These are phyloP conservation scores for Pteropus alecto DNA, from an alignment of 2,113 vertebrate species.

Conservation along the genomic window DNA sequence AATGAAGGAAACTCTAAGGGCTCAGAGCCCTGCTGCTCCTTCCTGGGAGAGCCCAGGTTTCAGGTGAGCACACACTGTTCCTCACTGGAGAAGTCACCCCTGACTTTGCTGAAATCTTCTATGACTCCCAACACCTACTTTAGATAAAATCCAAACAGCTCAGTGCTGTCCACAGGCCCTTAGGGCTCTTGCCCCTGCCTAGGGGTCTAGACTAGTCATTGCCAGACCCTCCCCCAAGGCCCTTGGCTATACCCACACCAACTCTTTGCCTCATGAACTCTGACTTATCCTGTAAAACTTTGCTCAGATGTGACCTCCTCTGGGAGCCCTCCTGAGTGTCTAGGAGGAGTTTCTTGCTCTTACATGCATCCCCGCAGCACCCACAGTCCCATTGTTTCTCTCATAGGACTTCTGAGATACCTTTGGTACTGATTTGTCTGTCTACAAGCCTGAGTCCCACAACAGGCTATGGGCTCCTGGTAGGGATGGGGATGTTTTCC, in stretches of 20 bases:
- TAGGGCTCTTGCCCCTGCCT: too few species aligned
- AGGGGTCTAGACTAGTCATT: neutral
- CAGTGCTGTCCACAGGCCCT: accelerated
- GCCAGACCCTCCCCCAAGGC: too few species aligned
- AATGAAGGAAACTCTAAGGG: neutral
- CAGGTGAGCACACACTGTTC: neutral
- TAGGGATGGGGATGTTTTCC: neutral
- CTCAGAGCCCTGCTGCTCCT: neutral
- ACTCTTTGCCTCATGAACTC: neutral
- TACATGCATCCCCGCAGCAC: accelerated
- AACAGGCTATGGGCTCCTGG: neutral
- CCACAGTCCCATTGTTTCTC: neutral
- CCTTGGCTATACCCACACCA: neutral
- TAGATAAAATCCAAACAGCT: neutral
- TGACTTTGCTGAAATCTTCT: neutral
- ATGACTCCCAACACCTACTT: neutral
- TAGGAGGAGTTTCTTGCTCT: neutral
- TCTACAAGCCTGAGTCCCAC: neutral
- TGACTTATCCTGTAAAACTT: neutral
- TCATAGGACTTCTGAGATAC: neutral
- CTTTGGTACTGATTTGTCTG: neutral
- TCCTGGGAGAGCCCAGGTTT: neutral
- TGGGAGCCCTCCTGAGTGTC: neutral
- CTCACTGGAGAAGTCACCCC: neutral
- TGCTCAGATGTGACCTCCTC: neutral